A percentile compares a stretch with the other conserved stretches of the same genome.
Conservation (phyloP, 2,888 invertebrate genomes). For the Sinhomidia bicolor region DNA sequence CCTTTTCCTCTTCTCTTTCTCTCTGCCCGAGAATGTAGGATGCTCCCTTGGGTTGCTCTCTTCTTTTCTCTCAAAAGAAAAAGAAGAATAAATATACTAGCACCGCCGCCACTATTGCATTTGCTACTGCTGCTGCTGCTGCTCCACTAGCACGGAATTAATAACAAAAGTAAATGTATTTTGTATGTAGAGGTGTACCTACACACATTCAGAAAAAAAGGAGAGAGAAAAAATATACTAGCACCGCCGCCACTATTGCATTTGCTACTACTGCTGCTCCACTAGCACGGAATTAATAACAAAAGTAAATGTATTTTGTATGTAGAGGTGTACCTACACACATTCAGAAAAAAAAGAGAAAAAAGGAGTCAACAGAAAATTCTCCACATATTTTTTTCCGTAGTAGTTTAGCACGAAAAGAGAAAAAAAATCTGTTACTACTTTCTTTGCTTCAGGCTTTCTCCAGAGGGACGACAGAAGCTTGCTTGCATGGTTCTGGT, state of each 20-base stretch:
- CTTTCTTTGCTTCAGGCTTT: neutral
- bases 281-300: slow-evolving; percentile 14
- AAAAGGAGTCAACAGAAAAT: slow-evolving; percentile 10
- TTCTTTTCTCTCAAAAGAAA: neutral
- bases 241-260: too few species aligned
- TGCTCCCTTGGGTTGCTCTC: slow-evolving; percentile 26
- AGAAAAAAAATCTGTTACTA: slow-evolving; percentile 9
- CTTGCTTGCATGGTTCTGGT: too few species aligned
- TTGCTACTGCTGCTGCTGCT: too few species aligned
- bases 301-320: slow-evolving; percentile 11
- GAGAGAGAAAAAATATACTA: too few species aligned
- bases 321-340: too few species aligned
- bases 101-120: too few species aligned
- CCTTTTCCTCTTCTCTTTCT: slow-evolving; percentile 28
- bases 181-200: too few species aligned
- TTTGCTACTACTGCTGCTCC: neutral
- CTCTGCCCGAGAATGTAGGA: neutral
- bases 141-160: slow-evolving; percentile 1
- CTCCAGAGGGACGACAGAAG: too few species aligned
- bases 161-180: slow-evolving; percentile 26
- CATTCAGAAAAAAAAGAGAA: neutral
- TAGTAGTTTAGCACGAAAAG: too few species aligned
- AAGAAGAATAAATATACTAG: too few species aligned
- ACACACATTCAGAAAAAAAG: neutral
- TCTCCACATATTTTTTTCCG: neutral